phyloP scores from a whole-genome alignment of 2,113 vertebrate species.

The Leptocoma aspasia region DNA sequence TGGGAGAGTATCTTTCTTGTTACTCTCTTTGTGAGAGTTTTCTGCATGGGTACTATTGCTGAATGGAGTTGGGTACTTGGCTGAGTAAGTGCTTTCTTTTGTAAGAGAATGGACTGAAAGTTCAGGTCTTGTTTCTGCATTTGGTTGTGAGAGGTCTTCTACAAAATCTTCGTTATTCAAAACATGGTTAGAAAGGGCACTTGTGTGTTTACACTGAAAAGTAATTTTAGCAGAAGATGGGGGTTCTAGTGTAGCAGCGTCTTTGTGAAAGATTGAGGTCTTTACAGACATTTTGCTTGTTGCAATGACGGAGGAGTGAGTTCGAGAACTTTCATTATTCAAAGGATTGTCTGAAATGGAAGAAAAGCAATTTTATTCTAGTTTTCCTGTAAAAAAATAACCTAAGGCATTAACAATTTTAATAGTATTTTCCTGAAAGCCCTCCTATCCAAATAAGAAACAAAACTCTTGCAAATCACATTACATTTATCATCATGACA shows the following conservation, averaged over 20 bases:
- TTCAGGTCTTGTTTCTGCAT: slow-evolving; percentile 81
- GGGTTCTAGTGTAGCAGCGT: slow-evolving; percentile 85
- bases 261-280: slow-evolving; percentile 86
- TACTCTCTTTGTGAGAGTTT: slow-evolving; percentile 78
- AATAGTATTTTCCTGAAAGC: not conserved
- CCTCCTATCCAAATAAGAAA: not conserved
- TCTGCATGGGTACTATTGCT: slow-evolving; percentile 79
- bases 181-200: slow-evolving; percentile 84
- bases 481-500: not conserved
- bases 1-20: slow-evolving; percentile 78
- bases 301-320: slow-evolving; percentile 87
- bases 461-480: not conserved
- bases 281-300: slow-evolving; percentile 89
- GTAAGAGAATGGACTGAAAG: slow-evolving; percentile 83
- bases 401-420: not conserved
- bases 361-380: slow-evolving; percentile 37
- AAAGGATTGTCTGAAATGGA: slow-evolving; percentile 87
- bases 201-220: slow-evolving; percentile 89
- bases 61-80: slow-evolving; percentile 86
- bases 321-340: slow-evolving; percentile 90
- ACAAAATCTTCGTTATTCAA: slow-evolving; percentile 83
- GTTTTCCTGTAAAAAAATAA: not conserved
- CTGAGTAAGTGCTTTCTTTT: slow-evolving; percentile 87
- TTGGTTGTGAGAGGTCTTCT: slow-evolving; percentile 84
- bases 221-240: slow-evolving; percentile 88